Evolutionary conservation across 2,888 invertebrate species (phyloP).

Genomic region (Nomada ruficornis): DNA sequence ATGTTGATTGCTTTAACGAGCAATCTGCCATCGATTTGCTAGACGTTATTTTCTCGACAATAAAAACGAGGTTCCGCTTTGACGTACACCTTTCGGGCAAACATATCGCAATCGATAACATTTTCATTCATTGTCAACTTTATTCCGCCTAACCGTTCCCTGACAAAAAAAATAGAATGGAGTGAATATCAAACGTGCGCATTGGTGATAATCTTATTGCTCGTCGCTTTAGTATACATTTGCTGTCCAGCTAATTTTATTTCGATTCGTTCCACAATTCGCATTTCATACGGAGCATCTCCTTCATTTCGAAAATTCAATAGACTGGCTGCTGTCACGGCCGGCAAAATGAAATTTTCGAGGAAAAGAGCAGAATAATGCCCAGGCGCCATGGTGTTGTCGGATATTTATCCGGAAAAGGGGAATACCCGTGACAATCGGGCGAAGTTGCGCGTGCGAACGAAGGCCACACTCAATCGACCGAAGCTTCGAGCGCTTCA

Average conservation of each 20-base stretch:
- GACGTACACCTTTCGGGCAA: background rate
- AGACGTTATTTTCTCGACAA: background rate
- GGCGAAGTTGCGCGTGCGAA: background rate
- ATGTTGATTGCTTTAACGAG: constrained; percentile 16
- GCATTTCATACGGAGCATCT: background rate
- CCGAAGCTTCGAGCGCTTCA: constrained; percentile 38
- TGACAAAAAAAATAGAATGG: background rate
- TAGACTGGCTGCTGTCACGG: too few species aligned
- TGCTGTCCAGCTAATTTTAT: background rate
- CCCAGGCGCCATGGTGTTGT: background rate
- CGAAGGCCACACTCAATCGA: constrained; percentile 29
- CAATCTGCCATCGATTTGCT: constrained; percentile 3
- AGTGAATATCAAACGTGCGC: background rate
- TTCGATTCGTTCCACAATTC: background rate
- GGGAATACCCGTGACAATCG: constrained; percentile 12
- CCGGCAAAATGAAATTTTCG: background rate
- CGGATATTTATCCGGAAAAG: constrained; percentile 16
- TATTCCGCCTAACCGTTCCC: background rate
- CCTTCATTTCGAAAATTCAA: background rate
- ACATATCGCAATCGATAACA: background rate
- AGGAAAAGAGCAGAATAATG: background rate
- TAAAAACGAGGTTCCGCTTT: background rate
- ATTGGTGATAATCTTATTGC: background rate
- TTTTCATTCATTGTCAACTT: background rate
- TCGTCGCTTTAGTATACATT: background rate